phyloP scores from a whole-genome alignment of 2,113 vertebrate species.

The Sigmodon hispidus region DNA sequence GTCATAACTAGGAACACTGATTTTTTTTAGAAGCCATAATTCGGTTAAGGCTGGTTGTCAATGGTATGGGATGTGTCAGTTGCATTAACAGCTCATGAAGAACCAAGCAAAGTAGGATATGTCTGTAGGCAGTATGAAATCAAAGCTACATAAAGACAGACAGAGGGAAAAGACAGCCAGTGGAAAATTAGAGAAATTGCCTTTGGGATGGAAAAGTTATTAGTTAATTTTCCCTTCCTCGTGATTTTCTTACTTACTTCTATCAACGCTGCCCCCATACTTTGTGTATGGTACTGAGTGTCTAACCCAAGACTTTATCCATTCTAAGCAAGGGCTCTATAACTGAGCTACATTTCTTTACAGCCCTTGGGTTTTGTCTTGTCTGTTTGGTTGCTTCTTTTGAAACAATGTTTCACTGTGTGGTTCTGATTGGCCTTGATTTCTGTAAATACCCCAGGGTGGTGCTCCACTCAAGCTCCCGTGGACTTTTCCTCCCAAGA shows the following conservation, averaged over 20 bases:
- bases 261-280: too few species aligned
- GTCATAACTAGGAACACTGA: constrained; percentile 9
- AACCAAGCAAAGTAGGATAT: neutral
- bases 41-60: neutral
- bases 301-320: neutral
- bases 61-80: neutral
- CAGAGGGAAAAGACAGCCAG: neutral
- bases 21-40: constrained; percentile 38
- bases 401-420: neutral
- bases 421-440: neutral
- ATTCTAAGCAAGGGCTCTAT: too few species aligned
- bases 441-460: neutral
- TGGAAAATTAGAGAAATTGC: neutral
- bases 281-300: neutral
- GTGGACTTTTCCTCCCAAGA: neutral
- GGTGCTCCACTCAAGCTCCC: neutral
- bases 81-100: neutral
- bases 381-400: neutral
- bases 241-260: neutral
- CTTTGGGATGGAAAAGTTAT: neutral
- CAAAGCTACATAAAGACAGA: constrained; percentile 1
- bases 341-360: neutral
- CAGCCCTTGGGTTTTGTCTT: neutral
- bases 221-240: neutral
- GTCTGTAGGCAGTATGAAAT: neutral